Evolutionary conservation across 2,113 vertebrate species (phyloP).

Genomic region (Phainopepla nitens): DNA sequence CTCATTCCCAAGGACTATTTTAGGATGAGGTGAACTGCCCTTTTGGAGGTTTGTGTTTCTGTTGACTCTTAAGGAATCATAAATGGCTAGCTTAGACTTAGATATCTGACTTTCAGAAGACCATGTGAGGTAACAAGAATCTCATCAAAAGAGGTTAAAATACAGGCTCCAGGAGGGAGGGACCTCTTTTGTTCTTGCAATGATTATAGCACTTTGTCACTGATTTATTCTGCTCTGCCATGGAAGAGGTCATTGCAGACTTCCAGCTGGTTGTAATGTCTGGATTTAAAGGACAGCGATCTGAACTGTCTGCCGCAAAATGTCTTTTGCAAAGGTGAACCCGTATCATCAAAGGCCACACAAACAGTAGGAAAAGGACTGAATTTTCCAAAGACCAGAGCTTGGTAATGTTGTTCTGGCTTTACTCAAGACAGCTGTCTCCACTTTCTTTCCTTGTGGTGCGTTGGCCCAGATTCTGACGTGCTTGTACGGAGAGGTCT

Average conservation of each 20-base stretch:
- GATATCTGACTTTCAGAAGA: neutral
- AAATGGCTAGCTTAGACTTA: neutral
- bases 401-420: neutral
- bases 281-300: conserved; percentile 1
- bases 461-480: neutral
- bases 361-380: neutral
- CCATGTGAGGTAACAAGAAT: neutral
- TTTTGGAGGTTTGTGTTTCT: neutral
- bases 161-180: neutral
- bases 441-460: neutral
- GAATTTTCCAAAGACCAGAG: neutral
- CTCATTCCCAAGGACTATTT: neutral
- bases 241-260: conserved; percentile 25
- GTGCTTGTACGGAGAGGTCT: fast-evolving
- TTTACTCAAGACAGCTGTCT: neutral
- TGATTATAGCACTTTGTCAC: neutral
- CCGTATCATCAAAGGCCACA: conserved; percentile 1
- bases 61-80: neutral
- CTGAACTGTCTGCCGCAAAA: neutral
- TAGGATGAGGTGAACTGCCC: neutral
- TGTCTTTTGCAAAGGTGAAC: conserved; percentile 8
- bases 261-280: conserved; percentile 42
- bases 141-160: neutral
- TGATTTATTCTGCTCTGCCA: conserved; percentile 15
- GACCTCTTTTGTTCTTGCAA: neutral